Percentiles rank a stretch among this genome's conserved stretches.
Evolutionary conservation across 2,888 invertebrate species (phyloP).

Genomic region (Eristalinus sepulchralis): DNA sequence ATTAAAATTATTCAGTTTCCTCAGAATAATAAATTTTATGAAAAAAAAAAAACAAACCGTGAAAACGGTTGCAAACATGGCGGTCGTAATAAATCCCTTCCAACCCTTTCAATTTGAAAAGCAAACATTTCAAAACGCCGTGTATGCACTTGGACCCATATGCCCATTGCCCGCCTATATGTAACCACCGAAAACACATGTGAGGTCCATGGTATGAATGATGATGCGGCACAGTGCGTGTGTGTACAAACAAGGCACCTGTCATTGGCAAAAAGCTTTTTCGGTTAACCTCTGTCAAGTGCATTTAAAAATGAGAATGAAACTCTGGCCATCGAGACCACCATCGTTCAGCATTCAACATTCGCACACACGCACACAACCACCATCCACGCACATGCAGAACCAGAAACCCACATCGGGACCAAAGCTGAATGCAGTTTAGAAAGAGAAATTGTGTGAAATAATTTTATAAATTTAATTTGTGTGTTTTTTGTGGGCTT

Average conservation of each 20-base stretch:
- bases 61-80: neutral
- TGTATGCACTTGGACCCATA: neutral
- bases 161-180: neutral
- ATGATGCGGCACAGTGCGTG: neutral
- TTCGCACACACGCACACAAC: neutral
- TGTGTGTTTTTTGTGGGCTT: neutral
- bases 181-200: neutral
- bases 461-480: slow-evolving; percentile 34
- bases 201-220: neutral
- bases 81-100: neutral
- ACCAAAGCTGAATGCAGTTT: neutral
- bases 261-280: slow-evolving; percentile 48
- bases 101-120: slow-evolving; percentile 13
- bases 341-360: neutral
- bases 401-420: no score
- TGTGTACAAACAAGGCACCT: slow-evolving; percentile 30
- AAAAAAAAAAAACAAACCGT: slow-evolving; percentile 10
- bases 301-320: slow-evolving; percentile 13
- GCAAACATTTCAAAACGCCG: slow-evolving; percentile 30
- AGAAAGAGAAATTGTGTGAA: slow-evolving; percentile 16
- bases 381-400: neutral
- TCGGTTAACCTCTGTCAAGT: slow-evolving; percentile 50
- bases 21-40: slow-evolving; percentile 13
- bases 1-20: slow-evolving; percentile 15
- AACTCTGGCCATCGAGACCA: slow-evolving; percentile 9